phyloP scores from a whole-genome alignment of 2,888 invertebrate species.

The Meteorus colon region DNA sequence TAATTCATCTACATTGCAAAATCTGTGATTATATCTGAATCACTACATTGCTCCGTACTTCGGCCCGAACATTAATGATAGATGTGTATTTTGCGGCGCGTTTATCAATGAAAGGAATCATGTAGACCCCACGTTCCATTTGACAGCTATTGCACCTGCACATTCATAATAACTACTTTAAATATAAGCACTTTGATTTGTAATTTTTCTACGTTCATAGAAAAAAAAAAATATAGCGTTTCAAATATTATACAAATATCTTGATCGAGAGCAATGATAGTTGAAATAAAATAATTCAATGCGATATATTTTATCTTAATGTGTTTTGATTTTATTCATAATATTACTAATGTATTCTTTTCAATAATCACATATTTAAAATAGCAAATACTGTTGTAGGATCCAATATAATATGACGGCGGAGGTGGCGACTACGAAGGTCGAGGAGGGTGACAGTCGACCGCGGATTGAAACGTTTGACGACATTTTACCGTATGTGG shows the following conservation, averaged over 20 bases:
- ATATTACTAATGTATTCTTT: not conserved
- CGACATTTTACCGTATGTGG: constrained; percentile 69
- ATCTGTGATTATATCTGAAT: not conserved
- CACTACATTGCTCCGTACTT: not conserved
- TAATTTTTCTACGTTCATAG: not conserved
- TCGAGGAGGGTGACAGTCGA: constrained; percentile 59
- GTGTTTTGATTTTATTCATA: not conserved
- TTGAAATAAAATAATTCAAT: too few relatives aligned
- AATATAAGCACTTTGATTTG: not conserved
- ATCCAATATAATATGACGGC: constrained; percentile 63
- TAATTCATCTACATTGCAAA: not conserved
- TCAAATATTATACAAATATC: not conserved
- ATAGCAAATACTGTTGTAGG: not conserved
- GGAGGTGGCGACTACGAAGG: constrained; percentile 60
- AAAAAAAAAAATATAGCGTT: not conserved
- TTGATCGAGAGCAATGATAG: not conserved
- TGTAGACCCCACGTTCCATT: not conserved
- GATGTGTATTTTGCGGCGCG: not conserved
- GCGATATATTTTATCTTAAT: too few relatives aligned
- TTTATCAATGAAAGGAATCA: not conserved
- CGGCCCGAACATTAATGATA: not conserved
- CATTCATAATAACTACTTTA: not conserved
- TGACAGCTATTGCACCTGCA: not conserved
- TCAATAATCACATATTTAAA: not conserved
- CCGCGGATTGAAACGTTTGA: constrained; percentile 68